Conservation (phyloP, 2,797 vertebrate species). For the Trematomus bernacchii region DNA sequence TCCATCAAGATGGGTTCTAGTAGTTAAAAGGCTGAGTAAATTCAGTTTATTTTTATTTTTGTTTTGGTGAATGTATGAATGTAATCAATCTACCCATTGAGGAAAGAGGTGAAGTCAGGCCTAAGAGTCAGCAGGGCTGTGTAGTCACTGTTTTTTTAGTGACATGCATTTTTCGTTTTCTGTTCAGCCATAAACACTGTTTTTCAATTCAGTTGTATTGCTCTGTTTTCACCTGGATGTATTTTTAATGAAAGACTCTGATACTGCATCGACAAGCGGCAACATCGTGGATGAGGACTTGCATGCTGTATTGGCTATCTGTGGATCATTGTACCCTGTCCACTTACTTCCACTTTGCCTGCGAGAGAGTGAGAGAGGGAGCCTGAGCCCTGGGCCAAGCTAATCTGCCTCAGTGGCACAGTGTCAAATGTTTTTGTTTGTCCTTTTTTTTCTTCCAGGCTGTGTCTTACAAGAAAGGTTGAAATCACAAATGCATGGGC, state of each 20-base stretch:
- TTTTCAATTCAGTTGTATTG: constrained; percentile 49
- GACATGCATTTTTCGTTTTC: constrained; percentile 50
- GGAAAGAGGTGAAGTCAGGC: constrained; percentile 18
- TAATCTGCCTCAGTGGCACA: constrained; percentile 72
- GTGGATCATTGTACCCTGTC: constrained; percentile 67
- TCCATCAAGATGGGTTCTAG: constrained; percentile 59
- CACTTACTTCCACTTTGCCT: constrained; percentile 61
- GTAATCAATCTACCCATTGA: constrained; percentile 34
- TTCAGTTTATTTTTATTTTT: constrained; percentile 55
- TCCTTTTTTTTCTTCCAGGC: constrained; percentile 90
- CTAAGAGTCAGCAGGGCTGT: constrained; percentile 33
- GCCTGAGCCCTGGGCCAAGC: constrained; percentile 63
- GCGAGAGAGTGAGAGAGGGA: constrained; percentile 39
- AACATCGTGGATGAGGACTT: constrained; percentile 69
- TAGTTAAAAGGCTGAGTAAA: constrained; percentile 46
- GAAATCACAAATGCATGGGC: constrained; percentile 99
- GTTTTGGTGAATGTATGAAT: constrained; percentile 60
- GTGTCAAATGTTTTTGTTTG: constrained; percentile 77
- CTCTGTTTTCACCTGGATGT: constrained; percentile 54
- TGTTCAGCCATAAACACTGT: constrained; percentile 41
- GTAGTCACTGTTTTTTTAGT: constrained; percentile 37
- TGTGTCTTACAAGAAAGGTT: constrained; percentile 98
- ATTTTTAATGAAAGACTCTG: constrained; percentile 65
- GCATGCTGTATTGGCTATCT: constrained; percentile 58
- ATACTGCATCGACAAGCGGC: constrained; percentile 43